Percentiles rank a stretch among this genome's conserved stretches.
phyloP scores from a whole-genome alignment of 2,888 invertebrate genomes.

The Odontocerum albicorne region DNA sequence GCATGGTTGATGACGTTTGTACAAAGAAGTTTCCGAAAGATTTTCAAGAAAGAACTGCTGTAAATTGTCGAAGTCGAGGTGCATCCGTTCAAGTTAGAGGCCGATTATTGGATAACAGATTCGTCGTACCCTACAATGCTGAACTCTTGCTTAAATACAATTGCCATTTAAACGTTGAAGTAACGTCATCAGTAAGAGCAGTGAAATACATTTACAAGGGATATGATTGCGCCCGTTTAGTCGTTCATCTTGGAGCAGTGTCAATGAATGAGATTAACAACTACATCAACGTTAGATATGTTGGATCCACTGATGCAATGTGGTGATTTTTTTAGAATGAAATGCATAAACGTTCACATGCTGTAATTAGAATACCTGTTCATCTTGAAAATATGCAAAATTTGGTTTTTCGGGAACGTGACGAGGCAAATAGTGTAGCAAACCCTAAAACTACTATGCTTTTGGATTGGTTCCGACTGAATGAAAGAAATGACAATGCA shows the following conservation, averaged over 20 bases:
- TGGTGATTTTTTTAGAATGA: not conserved
- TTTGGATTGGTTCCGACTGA: not conserved
- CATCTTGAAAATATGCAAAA: not conserved
- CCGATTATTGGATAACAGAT: not conserved
- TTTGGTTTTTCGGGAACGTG: not conserved
- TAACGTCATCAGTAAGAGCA: not conserved
- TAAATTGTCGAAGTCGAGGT: not conserved
- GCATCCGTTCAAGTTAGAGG: not conserved
- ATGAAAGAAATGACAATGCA: not conserved
- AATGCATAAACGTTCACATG: not conserved
- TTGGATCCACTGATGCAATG: not conserved
- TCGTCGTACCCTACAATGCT: not conserved
- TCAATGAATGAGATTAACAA: not conserved
- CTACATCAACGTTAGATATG: not conserved
- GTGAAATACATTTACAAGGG: conserved; percentile 6
- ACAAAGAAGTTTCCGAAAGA: not conserved
- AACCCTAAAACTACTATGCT: not conserved
- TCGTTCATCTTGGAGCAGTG: not conserved
- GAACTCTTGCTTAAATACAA: not conserved
- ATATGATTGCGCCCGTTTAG: not conserved
- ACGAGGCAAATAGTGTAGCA: not conserved
- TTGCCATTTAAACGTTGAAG: not conserved
- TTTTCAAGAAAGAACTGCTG: not conserved
- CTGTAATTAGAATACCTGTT: not conserved
- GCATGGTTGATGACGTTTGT: not conserved